These are phyloP conservation scores for Grus americana DNA, from an alignment of 2,113 vertebrate species.

Conservation along the genomic window DNA sequence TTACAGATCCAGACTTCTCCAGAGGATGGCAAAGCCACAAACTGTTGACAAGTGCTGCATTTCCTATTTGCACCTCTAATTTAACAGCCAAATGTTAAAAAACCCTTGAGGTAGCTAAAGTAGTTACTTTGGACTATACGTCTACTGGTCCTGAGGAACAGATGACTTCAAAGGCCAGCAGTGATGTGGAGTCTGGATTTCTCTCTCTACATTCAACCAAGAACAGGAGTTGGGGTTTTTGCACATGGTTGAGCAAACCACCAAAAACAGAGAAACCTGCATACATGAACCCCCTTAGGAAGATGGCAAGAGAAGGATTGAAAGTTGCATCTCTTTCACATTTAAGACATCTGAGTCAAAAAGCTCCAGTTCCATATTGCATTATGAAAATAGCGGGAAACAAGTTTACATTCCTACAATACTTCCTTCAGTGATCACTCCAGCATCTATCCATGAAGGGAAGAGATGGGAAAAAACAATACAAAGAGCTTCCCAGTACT, in stretches of 20 bases:
- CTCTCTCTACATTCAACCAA: background rate
- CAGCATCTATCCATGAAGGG: background rate
- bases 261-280: background rate
- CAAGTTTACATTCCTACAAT: background rate
- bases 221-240: background rate
- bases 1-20: background rate
- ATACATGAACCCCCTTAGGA: rapidly evolving
- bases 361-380: background rate
- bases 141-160: background rate
- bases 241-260: background rate
- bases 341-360: background rate
- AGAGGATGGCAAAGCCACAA: background rate
- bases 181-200: background rate
- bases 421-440: background rate
- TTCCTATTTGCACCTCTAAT: background rate
- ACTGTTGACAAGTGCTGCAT: background rate
- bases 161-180: background rate
- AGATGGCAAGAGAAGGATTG: background rate
- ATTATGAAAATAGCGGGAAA: background rate
- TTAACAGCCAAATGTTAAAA: no score
- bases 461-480: background rate
- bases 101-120: background rate
- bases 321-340: background rate
- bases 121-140: background rate
- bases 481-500: background rate